phyloP scores from a whole-genome alignment of 2,888 invertebrate genomes.

The Ophion costatus region DNA sequence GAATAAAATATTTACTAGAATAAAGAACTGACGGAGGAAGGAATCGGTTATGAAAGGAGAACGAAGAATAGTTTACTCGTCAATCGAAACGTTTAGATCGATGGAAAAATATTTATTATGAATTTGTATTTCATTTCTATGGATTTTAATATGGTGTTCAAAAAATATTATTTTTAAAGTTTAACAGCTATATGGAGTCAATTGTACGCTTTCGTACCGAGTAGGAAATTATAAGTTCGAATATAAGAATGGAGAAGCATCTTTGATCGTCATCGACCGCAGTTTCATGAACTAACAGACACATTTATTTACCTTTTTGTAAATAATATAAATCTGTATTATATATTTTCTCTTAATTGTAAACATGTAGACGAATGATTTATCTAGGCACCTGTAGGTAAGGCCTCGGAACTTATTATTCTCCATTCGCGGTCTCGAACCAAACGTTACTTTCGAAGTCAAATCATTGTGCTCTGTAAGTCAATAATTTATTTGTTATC shows the following conservation, averaged over 20 bases:
- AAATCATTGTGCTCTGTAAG: not conserved
- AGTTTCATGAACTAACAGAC: constrained; percentile 15
- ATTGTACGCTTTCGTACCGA: constrained; percentile 38
- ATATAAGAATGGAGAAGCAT: constrained; percentile 25
- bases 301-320: constrained; percentile 45
- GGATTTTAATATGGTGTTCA: not conserved
- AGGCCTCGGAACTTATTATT: constrained; percentile 26
- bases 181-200: not conserved
- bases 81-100: constrained; percentile 24
- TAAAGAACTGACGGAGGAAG: constrained; percentile 25
- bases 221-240: not conserved
- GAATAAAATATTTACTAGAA: constrained; percentile 73
- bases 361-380: constrained; percentile 56
- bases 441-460: not conserved
- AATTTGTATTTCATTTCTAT: constrained; percentile 10
- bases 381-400: constrained; percentile 61
- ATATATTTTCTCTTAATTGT: constrained; percentile 54
- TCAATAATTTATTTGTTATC: not conserved
- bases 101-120: constrained; percentile 57
- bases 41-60: not conserved
- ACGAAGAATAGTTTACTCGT: constrained; percentile 33
- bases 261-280: not conserved
- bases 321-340: constrained; percentile 59
- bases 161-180: constrained; percentile 7
- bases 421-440: constrained; percentile 7